Evolutionary conservation across 2,888 invertebrate genomes (phyloP), one percentile per base, ranked within the genome.

Genomic region (Lepeophtheirus nordmannii): DNA sequence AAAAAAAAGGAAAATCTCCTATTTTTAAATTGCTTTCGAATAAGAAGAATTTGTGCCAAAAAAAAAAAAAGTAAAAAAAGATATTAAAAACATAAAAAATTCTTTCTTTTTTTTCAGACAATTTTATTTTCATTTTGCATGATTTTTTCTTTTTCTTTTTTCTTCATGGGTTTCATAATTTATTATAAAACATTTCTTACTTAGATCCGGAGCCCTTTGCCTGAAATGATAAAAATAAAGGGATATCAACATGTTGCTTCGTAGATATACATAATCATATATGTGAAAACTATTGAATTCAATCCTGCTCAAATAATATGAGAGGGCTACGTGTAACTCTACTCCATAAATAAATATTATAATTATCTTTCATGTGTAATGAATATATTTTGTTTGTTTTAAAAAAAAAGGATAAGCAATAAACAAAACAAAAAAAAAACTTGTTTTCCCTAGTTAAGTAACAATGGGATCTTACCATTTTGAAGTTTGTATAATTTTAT

Each of bases 181-280:
- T n/a, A 30, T 5, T 30, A 30, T 30, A 30, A 30, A 30, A 30
- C 30, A 17, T 46, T 46, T 17, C 62, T 62, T 62, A 62, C 62
- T 62, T 62, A 12, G 62, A 62, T 62, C 62, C 62, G 39, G 62
- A 62, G 37, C 62, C 62, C 62, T 62, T 62, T 37, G 62, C 58
- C 53, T 46, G 53, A 46, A 46, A 46, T n/a, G 53, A 46, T n/a
- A 46, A 46, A 46, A 17, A 41, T 11, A 41, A 46, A 46, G 1
- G 53, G 8, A 17, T 14, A 46, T 46, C 14, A 46, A 17, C 53
- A 46, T 17, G 14, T 46, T 17, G n/a, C 8, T 46, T 8, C n/a
- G 53, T 8, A 46, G 2, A 5, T 17, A 5, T 17, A 46, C 2
- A 46, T 8, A 30, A 30, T 5, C 2, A 30, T n/a, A n/a, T n/a